These are phyloP conservation scores for Brachirus orientalis DNA, from an alignment of 2,113 vertebrate genomes.

Conservation along the genomic window DNA sequence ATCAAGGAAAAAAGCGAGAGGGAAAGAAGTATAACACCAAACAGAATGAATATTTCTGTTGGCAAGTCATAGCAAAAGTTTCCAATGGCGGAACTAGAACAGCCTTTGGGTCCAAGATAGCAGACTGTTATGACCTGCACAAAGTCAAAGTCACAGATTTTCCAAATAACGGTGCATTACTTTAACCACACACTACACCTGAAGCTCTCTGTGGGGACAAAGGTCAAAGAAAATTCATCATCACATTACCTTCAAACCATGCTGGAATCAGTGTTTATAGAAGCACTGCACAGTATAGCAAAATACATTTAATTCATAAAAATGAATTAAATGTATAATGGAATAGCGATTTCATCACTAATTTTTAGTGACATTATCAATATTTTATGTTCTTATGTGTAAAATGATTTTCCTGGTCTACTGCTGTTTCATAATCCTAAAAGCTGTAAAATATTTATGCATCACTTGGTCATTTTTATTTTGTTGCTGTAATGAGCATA, in stretches of 20 bases:
- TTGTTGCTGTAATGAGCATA: not conserved
- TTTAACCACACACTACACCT: not conserved
- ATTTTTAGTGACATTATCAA: too few species aligned
- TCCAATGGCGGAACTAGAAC: conserved; percentile 16
- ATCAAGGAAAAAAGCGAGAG: conserved; percentile 28
- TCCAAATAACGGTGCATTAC: conserved; percentile 4
- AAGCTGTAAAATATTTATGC: too few species aligned
- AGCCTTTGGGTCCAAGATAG: conserved; percentile 11
- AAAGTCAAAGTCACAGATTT: conserved; percentile 18
- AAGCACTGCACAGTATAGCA: not conserved
- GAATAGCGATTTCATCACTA: conserved; percentile 11
- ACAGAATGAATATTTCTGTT: conserved; percentile 28
- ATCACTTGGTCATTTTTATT: not conserved
- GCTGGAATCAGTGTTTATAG: conserved; percentile 25
- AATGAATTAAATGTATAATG: not conserved
- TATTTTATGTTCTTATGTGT: too few species aligned
- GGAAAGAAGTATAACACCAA: conserved; percentile 21
- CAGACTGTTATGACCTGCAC: conserved; percentile 2
- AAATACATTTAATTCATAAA: not conserved
- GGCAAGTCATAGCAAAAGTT: conserved; percentile 17
- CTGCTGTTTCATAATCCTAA: not conserved
- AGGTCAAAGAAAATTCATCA: conserved; percentile 5
- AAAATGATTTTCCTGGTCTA: too few species aligned
- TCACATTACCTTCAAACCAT: not conserved
- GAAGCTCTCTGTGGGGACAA: not conserved